These are phyloP conservation scores for Eretmochelys imbricata DNA, from an alignment of 2,113 vertebrate genomes.

Conservation along the genomic window DNA sequence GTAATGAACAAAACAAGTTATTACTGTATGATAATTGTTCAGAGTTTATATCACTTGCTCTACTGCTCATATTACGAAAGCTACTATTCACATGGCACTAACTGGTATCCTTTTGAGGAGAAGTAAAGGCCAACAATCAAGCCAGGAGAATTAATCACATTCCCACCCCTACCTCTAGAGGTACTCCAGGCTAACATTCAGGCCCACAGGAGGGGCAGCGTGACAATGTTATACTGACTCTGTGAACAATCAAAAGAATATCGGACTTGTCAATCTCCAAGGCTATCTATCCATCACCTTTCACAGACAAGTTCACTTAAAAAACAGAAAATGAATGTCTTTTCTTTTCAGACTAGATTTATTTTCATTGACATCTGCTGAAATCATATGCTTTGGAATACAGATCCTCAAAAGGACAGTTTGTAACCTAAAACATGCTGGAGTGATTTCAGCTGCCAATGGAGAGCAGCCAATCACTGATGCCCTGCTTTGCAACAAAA, in stretches of 20 bases:
- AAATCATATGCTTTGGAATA: slow-evolving; percentile 15
- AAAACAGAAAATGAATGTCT: not conserved
- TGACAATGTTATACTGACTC: fast-evolving
- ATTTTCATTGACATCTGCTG: slow-evolving; percentile 11
- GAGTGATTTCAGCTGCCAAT: not conserved
- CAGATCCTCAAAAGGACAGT: not conserved
- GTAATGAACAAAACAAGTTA: not conserved
- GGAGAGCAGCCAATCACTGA: not conserved
- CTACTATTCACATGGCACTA: not conserved
- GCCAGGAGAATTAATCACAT: not conserved
- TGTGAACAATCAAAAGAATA: not conserved
- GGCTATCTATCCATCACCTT: not conserved
- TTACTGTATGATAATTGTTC: not conserved
- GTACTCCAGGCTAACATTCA: not conserved
- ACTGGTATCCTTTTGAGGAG: not conserved
- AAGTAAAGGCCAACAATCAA: not conserved
- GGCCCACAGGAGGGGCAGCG: not conserved
- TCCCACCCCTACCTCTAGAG: fast-evolving
- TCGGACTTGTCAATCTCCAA: not conserved
- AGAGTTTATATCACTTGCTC: fast-evolving
- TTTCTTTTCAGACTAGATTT: slow-evolving; percentile 2
- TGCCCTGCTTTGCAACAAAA: not conserved
- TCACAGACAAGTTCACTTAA: not conserved
- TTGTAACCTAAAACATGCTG: slow-evolving; percentile 15
- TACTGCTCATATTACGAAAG: not conserved